Base-by-base conservation (phyloP, 2,113 vertebrate species). In the Otus sunia region DNA sequence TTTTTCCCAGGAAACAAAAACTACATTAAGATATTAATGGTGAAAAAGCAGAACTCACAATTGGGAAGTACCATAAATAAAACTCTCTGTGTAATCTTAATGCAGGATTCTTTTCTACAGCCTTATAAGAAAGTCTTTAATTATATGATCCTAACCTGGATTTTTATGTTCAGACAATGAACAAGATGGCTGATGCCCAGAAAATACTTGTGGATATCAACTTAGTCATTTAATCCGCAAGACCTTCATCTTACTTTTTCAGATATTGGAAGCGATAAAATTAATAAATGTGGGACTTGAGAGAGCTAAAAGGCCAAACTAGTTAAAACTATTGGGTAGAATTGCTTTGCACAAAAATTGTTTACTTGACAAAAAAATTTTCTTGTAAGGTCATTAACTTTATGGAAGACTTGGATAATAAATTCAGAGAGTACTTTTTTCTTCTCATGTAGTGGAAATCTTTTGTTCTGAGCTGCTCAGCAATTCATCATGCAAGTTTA, bases 401-500 rank as follows among this genome's bases (percentile, higher is more conserved):
- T 92, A 30, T 29, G 36, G 43, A 90, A 73, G 36, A 36, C 30
- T 41, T 83, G 58, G 36, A 67, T 75, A 84, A 89, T 91, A 91
- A 84, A 95, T 92, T 87, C 68, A 89, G 50, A 50, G 34, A 80
- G 32, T 19, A 37, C 15, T 14, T 92, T 59, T 86, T 80, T 37
- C 50, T 91, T 86, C 72, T 77, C 41, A 71, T 84, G 32, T 30
- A 75, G 59, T 11, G 75, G 64, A 87, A 91, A 81, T 81, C 56
- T 85, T 92, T 85, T 87, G 69, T 85, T 94, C 73, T 75, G 52
- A 87, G 64, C 37, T 9, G 15, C 56, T 92, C 74, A 78, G 73
- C 50, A 78, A 89, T 91, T 85, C 66, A 78, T 94, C 86, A 87
- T 43, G 37, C n/a, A 59, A 74, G 77, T 91, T 94, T 89, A 43